Evolutionary conservation across 2,113 vertebrate genomes (phyloP), one percentile per base, ranked within the genome.

Genomic region (Promerops cafer): DNA sequence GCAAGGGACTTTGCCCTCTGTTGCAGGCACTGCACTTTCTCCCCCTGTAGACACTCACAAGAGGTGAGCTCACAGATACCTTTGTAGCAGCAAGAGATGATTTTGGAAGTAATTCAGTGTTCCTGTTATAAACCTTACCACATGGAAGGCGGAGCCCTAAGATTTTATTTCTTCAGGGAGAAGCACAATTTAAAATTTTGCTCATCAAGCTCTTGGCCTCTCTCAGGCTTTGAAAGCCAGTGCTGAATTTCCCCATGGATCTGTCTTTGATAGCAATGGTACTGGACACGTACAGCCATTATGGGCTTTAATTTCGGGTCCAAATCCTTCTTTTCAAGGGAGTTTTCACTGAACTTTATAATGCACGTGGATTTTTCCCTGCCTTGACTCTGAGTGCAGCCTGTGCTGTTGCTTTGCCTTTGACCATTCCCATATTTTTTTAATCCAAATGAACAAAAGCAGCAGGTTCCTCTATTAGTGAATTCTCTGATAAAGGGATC

Each of bases 331-430:
- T 63, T 35, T 37, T 83, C 9, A 28, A 45, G 53, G 40, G 24
- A 4, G 2, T 76, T 84, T 81, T 49, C 56, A 33, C 0, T 69
- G n/a, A 33, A 44, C 23, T 39, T 84, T 40, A 4, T 52, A 35
- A 47, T 30, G 31, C 31, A 9, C 15, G 40, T 75, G 39, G 6
- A 9, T 9, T 56, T 83, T 50, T 39, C 42, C 27, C 45, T 61
- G 49, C 16, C 21, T 57, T 40, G 42, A 33, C 20, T 76, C 63
- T 14, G 14, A 22, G n/a, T 13, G 75, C 26, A 88, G 70, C 35
- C n/a, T 86, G 33, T 90, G 83, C 79, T 47, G 27, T 60, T 82
- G 78, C 63, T 88, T 72, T 82, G 15, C 45, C 60, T 69, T 56
- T 54, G n/a, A 54, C 50, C 11, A 6, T 56, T 72, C 47, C 31